These are phyloP conservation scores for Hemistola chrysoprasaria DNA, from an alignment of 2,888 invertebrate genomes.

Conservation along the genomic window DNA sequence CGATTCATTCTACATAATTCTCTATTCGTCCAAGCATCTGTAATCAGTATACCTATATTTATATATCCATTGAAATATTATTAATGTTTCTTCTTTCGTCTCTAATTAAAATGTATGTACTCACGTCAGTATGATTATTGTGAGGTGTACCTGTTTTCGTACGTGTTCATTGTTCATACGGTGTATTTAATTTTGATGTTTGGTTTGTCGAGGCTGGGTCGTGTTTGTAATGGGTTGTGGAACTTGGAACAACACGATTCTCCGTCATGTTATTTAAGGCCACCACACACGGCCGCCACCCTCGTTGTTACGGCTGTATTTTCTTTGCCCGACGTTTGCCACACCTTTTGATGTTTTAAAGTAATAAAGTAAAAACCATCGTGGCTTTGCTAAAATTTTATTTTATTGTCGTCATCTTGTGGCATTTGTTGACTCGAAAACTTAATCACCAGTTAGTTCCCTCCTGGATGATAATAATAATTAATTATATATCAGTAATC, in stretches of 20 bases:
- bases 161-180: conserved; percentile 18
- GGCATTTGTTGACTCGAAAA: too few species aligned
- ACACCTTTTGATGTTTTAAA: conserved; percentile 39
- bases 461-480: too few species aligned
- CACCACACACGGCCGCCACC: conserved; percentile 50
- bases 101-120: conserved; percentile 47
- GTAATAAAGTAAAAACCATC: conserved; percentile 40
- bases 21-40: conserved; percentile 44
- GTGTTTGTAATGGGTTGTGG: conserved; percentile 43
- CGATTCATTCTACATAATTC: conserved; percentile 63
- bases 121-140: conserved; percentile 32
- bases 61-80: neutral
- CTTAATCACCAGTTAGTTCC: too few species aligned
- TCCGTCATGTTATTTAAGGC: conserved; percentile 40
- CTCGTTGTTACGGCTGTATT: conserved; percentile 42
- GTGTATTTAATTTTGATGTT: conserved; percentile 32
- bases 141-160: conserved; percentile 27
- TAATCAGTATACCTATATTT: neutral
- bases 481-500: too few species aligned
- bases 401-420: too few species aligned
- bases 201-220: conserved; percentile 32
- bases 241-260: conserved; percentile 44
- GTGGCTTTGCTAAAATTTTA: neutral
- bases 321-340: conserved; percentile 41
- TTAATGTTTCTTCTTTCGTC: conserved; percentile 1